Evolutionary conservation across 2,113 vertebrate genomes (phyloP), one percentile per base, ranked within the genome.

Genomic region (Emydura subglobosa): DNA sequence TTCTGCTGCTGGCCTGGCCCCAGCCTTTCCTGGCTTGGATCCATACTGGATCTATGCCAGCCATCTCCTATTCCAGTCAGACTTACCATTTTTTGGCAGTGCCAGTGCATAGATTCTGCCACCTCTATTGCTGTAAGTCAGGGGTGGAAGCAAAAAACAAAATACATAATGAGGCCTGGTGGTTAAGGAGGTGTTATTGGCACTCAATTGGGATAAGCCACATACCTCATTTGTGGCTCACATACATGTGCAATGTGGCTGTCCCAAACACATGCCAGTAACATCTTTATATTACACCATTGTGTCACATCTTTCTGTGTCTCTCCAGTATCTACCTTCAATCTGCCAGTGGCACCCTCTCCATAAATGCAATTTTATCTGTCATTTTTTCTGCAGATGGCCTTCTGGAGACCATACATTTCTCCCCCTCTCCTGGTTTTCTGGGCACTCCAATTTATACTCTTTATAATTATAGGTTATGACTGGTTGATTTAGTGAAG

Each of bases 111-210:
- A 51, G 47, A 50, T 27, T 85, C 88, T 88, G 84, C 34, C 50
- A 2, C 61, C 31, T n/a, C 2, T 81, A 25, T 0, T 74, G 65
- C 39, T 84, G 34, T 12, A 14, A 0, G 0, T 1, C 1, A n/a
- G 14, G n/a, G 5, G 7, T 84, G 90, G 92, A 49, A 92, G 79
- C 72, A 91, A 25, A 55, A 49, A 83, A 83, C 11, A 27, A 47
- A 27, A 51, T 2, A 25, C 50, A 10, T 29, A 0, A 1, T 65
- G 84, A 55, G 25, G 25, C 44, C 42, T 0, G 0, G 68, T 59
- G 72, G 87, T 72, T 81, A 84, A 85, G 53, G 2, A 12, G 80
- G 80, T 90, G 27, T 0, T 53, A 83, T 54, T 82, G 95, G 79
- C 82, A 25, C 85, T 47, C 1, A 0, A 53, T 39, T 92, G 89